A percentile compares a stretch with the other conserved stretches of the same genome.
These are phyloP conservation scores for Bimastos eiseni DNA, from an alignment of 2,888 invertebrate genomes.

Conservation along the genomic window DNA sequence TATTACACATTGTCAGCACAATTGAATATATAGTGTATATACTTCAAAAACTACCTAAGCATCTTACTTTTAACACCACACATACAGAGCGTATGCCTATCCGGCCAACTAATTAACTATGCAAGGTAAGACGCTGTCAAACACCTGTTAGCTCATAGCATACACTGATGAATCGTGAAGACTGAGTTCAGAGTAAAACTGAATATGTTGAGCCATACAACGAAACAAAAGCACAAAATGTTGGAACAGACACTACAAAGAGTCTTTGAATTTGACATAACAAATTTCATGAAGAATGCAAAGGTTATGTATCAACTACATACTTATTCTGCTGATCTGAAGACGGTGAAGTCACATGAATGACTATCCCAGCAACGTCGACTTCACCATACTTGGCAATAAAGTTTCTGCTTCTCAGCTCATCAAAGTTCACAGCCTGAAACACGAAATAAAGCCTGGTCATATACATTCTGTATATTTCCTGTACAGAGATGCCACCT, in stretches of 20 bases:
- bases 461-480: not conserved
- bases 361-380: not conserved
- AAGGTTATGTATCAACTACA: not conserved
- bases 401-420: not conserved
- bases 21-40: too few relatives aligned
- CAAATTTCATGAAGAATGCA: not conserved
- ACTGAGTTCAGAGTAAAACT: not conserved
- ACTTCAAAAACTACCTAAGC: too few relatives aligned
- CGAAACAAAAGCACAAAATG: not conserved
- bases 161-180: too few relatives aligned
- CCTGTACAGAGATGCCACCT: not conserved
- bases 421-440: conserved; percentile 21
- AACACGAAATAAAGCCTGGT: not conserved
- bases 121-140: too few relatives aligned
- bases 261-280: not conserved
- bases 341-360: not conserved
- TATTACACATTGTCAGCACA: too few relatives aligned
- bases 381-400: not conserved
- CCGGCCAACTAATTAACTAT: too few relatives aligned
- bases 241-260: not conserved
- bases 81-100: too few relatives aligned
- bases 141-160: too few relatives aligned
- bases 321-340: not conserved
- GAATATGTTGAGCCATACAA: not conserved
- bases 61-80: too few relatives aligned